Evolutionary conservation across 2,888 invertebrate genomes (phyloP).

Genomic region (Drosophila paucipuncta): DNA sequence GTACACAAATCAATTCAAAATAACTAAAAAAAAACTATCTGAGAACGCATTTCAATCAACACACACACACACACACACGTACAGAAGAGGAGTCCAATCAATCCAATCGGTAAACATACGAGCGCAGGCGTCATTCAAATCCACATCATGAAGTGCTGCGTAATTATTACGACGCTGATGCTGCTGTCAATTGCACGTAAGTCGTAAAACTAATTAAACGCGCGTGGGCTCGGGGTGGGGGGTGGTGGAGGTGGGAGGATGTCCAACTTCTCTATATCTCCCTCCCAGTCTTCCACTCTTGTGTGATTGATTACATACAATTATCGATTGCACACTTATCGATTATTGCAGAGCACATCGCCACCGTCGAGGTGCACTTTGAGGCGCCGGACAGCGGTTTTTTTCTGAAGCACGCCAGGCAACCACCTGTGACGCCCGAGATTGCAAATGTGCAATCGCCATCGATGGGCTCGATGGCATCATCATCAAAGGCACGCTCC

Average conservation of each 20-base stretch:
- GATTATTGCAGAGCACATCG: slow-evolving; percentile 87
- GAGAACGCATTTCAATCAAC: slow-evolving; percentile 12
- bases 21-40: background rate
- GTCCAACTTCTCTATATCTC: background rate
- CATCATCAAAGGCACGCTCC: slow-evolving; percentile 67
- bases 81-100: slow-evolving; percentile 9
- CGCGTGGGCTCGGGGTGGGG: background rate
- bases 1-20: slow-evolving; percentile 1
- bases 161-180: slow-evolving; percentile 58
- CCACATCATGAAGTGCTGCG: slow-evolving; percentile 63
- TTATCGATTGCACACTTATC: slow-evolving; percentile 6
- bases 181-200: slow-evolving; percentile 72
- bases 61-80: background rate
- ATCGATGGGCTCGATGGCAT: slow-evolving; percentile 3
- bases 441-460: slow-evolving; percentile 76
- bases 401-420: slow-evolving; percentile 93
- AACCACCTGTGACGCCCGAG: slow-evolving; percentile 87
- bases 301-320: slow-evolving; percentile 7
- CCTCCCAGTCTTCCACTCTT: background rate
- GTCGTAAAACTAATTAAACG: slow-evolving; percentile 34
- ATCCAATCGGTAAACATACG: slow-evolving; percentile 22
- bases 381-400: slow-evolving; percentile 96
- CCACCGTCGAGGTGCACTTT: slow-evolving; percentile 94
- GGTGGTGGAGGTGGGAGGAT: background rate
- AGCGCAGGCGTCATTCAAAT: slow-evolving; percentile 26